Percentiles rank a stretch among this genome's conserved stretches.
These are phyloP conservation scores for Xiphophorus couchianus DNA, from an alignment of 2,113 vertebrate genomes.

Conservation along the genomic window DNA sequence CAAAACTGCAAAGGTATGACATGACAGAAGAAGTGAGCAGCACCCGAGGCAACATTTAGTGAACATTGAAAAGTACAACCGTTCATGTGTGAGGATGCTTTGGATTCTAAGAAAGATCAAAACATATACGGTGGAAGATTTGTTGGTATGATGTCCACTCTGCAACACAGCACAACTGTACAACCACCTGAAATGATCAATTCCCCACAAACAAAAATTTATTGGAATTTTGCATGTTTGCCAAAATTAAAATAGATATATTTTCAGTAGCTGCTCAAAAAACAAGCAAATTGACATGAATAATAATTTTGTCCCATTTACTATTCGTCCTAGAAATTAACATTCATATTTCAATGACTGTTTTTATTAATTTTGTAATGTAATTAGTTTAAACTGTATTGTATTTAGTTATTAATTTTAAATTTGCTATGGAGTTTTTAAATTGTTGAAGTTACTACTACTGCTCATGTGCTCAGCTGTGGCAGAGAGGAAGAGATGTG, in stretches of 20 bases:
- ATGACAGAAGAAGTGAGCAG: too few relatives aligned
- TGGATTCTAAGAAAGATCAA: background rate
- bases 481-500: background rate
- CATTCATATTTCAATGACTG: too few relatives aligned
- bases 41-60: background rate
- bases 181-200: background rate
- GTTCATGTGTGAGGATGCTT: background rate
- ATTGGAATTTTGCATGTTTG: background rate
- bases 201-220: too few relatives aligned
- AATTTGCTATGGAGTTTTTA: too few relatives aligned
- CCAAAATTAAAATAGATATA: background rate
- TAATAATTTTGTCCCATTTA: too few relatives aligned
- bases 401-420: too few relatives aligned
- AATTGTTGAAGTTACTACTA: too few relatives aligned
- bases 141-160: background rate
- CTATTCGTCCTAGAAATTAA: too few relatives aligned
- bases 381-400: too few relatives aligned
- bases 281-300: too few relatives aligned
- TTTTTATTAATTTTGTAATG: too few relatives aligned
- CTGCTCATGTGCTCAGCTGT: background rate
- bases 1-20: background rate
- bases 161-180: background rate
- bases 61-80: background rate
- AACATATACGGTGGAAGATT: background rate
- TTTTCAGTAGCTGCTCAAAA: background rate